These are phyloP conservation scores for Meriones unguiculatus DNA, from an alignment of 2,113 vertebrate genomes.

Conservation along the genomic window DNA sequence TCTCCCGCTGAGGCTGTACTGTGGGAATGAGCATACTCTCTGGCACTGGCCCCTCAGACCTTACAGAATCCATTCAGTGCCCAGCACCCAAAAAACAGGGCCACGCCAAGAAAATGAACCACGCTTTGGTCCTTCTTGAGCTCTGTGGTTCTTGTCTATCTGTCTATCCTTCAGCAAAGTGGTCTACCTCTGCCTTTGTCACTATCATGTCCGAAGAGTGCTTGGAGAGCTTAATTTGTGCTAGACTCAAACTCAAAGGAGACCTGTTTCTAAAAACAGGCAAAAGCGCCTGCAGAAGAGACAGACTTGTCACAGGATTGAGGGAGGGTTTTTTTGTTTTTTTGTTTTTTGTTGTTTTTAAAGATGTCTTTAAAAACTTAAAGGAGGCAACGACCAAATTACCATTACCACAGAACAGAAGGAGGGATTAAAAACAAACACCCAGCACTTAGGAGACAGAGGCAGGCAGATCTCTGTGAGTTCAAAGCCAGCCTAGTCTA, in stretches of 20 bases:
- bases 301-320: not conserved
- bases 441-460: not conserved
- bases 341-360: not conserved
- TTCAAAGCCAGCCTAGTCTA: too few relatives aligned
- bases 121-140: not conserved
- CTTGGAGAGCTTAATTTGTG: constrained; percentile 12
- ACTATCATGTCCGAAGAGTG: not conserved
- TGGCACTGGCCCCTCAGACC: not conserved
- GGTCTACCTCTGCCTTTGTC: not conserved
- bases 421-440: not conserved
- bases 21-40: not conserved
- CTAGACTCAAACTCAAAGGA: not conserved
- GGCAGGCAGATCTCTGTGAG: not conserved
- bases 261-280: not conserved
- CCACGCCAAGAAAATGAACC: not conserved
- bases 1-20: not conserved
- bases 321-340: not conserved
- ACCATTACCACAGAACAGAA: not conserved
- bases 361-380: constrained; percentile 22
- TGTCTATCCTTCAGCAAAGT: not conserved
- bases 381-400: not conserved
- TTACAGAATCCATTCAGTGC: not conserved
- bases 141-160: not conserved
- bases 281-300: not conserved
- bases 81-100: not conserved